These are phyloP conservation scores for Myocastor coypus DNA, from an alignment of 2,113 vertebrate genomes.

Conservation along the genomic window DNA sequence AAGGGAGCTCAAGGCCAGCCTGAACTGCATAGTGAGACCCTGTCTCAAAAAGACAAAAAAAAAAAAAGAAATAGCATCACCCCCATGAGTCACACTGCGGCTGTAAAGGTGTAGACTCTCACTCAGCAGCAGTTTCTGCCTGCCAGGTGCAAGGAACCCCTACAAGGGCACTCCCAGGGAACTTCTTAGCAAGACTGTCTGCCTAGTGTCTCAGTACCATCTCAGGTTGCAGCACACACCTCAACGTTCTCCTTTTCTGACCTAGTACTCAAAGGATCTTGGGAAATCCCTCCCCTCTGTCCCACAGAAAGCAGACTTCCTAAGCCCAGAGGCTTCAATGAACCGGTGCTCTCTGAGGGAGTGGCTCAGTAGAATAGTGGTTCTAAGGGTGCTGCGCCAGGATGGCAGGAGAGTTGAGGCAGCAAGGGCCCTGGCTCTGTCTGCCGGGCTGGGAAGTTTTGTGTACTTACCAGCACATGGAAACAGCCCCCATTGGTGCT, in stretches of 20 bases:
- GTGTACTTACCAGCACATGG: not conserved
- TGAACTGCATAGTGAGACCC: too few species aligned
- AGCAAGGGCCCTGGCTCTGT: too few species aligned
- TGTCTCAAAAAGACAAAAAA: too few species aligned
- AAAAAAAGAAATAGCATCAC: too few species aligned
- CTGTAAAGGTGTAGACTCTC: not conserved
- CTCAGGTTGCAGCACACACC: not conserved
- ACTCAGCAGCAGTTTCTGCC: not conserved
- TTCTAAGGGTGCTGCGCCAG: not conserved
- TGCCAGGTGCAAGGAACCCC: not conserved
- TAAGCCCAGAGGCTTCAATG: not conserved
- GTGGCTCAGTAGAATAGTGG: not conserved
- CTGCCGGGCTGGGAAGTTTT: not conserved
- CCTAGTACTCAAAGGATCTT: not conserved
- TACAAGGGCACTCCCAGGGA: rapidly evolving
- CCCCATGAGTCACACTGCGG: rapidly evolving
- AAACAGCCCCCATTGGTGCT: not conserved
- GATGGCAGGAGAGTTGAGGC: not conserved
- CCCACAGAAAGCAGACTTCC: not conserved
- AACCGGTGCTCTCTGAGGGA: not conserved
- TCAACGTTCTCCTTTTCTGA: not conserved
- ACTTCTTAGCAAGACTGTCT: not conserved
- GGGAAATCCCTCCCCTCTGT: not conserved
- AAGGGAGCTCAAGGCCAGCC: too few species aligned
- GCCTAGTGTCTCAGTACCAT: not conserved